These are phyloP conservation scores for Pseudochirops corinnae DNA, from an alignment of 2,797 vertebrate species.

Conservation along the genomic window DNA sequence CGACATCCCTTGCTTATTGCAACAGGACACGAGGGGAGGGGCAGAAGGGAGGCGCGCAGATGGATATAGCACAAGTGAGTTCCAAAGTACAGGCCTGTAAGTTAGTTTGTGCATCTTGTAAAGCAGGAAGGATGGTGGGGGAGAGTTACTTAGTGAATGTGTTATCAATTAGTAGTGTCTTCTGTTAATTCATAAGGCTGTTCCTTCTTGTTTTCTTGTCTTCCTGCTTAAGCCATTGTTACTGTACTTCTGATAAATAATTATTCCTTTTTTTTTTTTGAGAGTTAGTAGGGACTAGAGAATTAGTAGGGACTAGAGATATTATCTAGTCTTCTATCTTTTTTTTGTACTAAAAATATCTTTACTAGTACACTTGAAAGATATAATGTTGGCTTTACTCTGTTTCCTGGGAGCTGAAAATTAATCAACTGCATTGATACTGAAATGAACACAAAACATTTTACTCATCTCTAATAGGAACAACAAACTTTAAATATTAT, in stretches of 20 bases:
- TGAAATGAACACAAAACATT: constrained; percentile 56
- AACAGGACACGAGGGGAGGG: background rate
- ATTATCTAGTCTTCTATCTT: constrained; percentile 43
- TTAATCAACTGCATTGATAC: constrained; percentile 74
- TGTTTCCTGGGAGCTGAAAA: constrained; percentile 72
- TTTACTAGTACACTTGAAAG: constrained; percentile 53
- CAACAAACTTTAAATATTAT: constrained; percentile 54
- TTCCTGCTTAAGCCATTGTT: constrained; percentile 42
- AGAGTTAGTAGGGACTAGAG: background rate
- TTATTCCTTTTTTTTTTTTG: background rate
- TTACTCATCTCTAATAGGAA: constrained; percentile 74
- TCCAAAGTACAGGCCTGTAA: background rate
- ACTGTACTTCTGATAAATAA: background rate
- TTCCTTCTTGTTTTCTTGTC: background rate
- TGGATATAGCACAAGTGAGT: background rate
- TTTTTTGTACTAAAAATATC: background rate
- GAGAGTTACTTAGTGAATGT: background rate
- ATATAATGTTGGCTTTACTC: constrained; percentile 50
- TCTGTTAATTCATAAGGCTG: background rate
- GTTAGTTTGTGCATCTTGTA: background rate
- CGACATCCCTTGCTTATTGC: background rate
- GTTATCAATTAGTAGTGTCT: background rate
- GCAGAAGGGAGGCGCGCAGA: background rate
- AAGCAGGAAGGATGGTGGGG: background rate
- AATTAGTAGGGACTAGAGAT: background rate